A percentile compares a stretch with the other conserved stretches of the same genome.
Conservation (phyloP, 2,113 vertebrate species). For the Excalfactoria chinensis region DNA sequence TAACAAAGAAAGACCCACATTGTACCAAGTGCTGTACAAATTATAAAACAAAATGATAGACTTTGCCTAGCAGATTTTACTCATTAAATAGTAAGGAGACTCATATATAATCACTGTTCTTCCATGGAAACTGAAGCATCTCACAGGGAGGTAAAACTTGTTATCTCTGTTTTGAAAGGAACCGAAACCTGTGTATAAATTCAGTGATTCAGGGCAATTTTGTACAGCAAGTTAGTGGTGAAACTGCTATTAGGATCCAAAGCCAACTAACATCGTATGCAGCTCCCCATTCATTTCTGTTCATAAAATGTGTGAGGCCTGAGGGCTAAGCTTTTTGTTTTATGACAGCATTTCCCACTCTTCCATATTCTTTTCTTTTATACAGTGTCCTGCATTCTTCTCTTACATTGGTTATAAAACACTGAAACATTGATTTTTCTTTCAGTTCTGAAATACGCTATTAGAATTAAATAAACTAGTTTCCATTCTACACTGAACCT, state of each 20-base stretch:
- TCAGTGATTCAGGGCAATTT: background rate
- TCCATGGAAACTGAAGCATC: background rate
- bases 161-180: background rate
- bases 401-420: accelerated
- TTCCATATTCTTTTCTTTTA: background rate
- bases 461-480: background rate
- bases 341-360: accelerated
- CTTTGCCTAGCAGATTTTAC: background rate
- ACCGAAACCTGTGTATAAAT: background rate
- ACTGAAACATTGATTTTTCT: background rate
- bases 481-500: background rate
- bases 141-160: accelerated
- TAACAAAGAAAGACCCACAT: background rate
- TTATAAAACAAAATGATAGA: background rate
- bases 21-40: background rate
- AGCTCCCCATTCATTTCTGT: background rate
- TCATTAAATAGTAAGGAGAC: background rate
- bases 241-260: background rate
- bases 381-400: background rate
- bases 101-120: background rate
- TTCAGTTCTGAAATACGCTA: background rate
- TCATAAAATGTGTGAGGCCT: background rate
- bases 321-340: background rate
- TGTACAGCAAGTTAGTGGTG: background rate
- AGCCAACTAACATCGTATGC: background rate